Percentiles rank a stretch among this genome's conserved stretches.
Conservation (phyloP, 2,113 vertebrate genomes). For the Eudyptes chrysolophus region DNA sequence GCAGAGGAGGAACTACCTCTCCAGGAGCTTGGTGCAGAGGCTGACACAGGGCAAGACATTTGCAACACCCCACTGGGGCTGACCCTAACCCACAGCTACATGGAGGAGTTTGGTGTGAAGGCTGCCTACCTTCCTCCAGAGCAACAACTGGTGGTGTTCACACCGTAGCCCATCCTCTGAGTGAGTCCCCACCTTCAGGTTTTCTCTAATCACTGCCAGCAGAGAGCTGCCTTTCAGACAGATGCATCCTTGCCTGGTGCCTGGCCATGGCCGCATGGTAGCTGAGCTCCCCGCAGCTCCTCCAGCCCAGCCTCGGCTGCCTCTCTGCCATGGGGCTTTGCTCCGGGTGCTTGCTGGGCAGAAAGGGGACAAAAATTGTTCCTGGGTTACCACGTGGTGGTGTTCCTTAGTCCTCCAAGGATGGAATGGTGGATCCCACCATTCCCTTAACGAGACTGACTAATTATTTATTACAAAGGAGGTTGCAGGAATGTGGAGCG, state of each 20-base stretch:
- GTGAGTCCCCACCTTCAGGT: not conserved
- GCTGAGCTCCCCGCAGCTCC: not conserved
- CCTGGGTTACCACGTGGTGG: not conserved
- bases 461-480: not conserved
- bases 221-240: not conserved
- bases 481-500: not conserved
- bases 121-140: not conserved
- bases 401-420: not conserved
- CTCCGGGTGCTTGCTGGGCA: not conserved
- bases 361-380: not conserved
- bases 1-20: not conserved
- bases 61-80: not conserved
- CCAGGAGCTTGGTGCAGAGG: not conserved
- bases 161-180: not conserved
- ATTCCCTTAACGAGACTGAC: not conserved
- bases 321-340: not conserved
- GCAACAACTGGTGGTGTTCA: not conserved
- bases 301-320: not conserved
- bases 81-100: not conserved
- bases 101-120: not conserved
- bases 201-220: not conserved
- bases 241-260: not conserved
- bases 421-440: accelerated
- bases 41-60: not conserved
- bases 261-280: not conserved